These are phyloP conservation scores for Orgyia antiqua DNA, from an alignment of 2,888 invertebrate species.

Conservation along the genomic window DNA sequence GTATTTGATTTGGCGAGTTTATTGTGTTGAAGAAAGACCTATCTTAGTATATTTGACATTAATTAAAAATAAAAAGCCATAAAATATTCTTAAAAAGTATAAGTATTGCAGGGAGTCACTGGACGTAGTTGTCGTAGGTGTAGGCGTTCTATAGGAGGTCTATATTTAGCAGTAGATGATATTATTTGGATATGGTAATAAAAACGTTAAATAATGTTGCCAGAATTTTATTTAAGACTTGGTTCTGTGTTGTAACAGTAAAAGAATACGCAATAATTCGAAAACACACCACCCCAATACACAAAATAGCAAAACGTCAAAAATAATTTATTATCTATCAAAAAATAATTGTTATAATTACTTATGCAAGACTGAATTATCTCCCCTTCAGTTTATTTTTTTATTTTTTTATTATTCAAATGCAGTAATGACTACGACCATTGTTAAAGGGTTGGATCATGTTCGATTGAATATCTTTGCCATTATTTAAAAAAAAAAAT, in stretches of 20 bases:
- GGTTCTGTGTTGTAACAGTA: too few species aligned
- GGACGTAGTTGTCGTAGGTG: too few species aligned
- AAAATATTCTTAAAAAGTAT: too few species aligned
- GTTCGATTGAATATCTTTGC: conserved; percentile 31
- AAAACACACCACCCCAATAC: conserved; percentile 13
- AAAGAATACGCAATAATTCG: neutral
- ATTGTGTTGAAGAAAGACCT: conserved; percentile 17
- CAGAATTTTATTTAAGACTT: too few species aligned
- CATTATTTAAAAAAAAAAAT: conserved; percentile 8
- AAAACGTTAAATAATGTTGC: too few species aligned
- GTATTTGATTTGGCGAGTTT: conserved; percentile 24
- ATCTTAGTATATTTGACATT: too few species aligned
- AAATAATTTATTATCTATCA: conserved; percentile 73
- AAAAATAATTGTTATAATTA: conserved; percentile 74
- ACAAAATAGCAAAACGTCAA: conserved; percentile 30
- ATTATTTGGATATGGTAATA: too few species aligned
- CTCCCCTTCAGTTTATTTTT: conserved; percentile 47
- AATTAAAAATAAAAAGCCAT: too few species aligned
- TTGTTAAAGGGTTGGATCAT: conserved; percentile 49
- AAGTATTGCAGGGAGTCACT: too few species aligned
- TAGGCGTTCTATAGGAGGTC: too few species aligned
- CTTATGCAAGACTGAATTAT: conserved; percentile 59
- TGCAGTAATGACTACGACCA: conserved; percentile 58
- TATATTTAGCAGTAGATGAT: too few species aligned
- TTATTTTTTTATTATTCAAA: conserved; percentile 60